These are phyloP conservation scores for Platichthys stellatus DNA, from an alignment of 2,113 vertebrate species.

Conservation along the genomic window DNA sequence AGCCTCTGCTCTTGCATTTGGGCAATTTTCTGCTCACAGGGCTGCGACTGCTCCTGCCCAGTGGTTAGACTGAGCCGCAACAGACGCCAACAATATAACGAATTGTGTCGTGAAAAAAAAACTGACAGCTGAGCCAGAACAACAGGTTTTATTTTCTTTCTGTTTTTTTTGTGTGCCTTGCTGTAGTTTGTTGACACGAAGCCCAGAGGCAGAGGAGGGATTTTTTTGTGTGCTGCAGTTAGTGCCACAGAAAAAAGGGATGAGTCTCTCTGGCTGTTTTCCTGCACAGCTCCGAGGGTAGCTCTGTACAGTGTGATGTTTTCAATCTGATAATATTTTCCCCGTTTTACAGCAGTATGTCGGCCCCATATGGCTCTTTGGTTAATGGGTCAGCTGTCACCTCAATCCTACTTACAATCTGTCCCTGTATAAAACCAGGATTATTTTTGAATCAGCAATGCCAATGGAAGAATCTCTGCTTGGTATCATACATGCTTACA, in stretches of 20 bases:
- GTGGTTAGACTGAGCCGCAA: conserved; percentile 30
- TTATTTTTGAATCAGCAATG: conserved; percentile 17
- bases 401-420: conserved; percentile 47
- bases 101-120: conserved; percentile 63
- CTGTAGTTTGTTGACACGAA: conserved; percentile 55
- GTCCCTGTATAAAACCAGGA: conserved; percentile 28
- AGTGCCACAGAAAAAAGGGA: conserved; percentile 33
- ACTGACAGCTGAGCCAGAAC: conserved; percentile 60
- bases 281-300: conserved; percentile 4
- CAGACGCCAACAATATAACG: conserved; percentile 54
- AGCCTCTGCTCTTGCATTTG: conserved; percentile 22
- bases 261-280: conserved; percentile 31
- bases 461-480: not conserved
- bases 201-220: conserved; percentile 38
- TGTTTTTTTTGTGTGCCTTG: conserved; percentile 51
- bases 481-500: not conserved
- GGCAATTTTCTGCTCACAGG: conserved; percentile 13
- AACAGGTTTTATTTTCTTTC: conserved; percentile 43
- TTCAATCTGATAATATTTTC: conserved; percentile 7
- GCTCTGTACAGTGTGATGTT: conserved; percentile 14
- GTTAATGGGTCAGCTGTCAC: conserved; percentile 44
- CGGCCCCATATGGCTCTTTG: conserved; percentile 36
- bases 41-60: conserved; percentile 22
- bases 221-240: conserved; percentile 45
- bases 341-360: conserved; percentile 13